These are phyloP conservation scores for Crypturellus tataupa DNA, from an alignment of 2,797 vertebrate species.

Conservation along the genomic window DNA sequence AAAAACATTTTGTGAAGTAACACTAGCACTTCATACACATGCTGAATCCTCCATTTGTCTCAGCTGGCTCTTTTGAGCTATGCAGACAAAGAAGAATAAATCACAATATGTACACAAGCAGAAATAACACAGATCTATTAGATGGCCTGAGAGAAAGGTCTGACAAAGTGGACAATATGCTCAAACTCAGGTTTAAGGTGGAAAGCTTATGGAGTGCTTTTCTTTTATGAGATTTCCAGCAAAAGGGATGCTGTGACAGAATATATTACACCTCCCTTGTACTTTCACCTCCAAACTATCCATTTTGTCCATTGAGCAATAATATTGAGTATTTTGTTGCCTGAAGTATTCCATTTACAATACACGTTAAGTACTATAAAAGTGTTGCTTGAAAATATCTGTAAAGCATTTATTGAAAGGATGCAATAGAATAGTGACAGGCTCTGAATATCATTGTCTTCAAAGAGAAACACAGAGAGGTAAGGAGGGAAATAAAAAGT, in stretches of 20 bases:
- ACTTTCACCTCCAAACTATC: slow-evolving; percentile 52
- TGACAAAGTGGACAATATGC: not conserved
- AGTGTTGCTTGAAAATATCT: slow-evolving; percentile 21
- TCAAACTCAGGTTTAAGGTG: not conserved
- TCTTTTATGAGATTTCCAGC: not conserved
- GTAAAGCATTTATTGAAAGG: not conserved
- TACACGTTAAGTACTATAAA: slow-evolving; percentile 2
- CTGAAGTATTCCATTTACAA: slow-evolving; percentile 33
- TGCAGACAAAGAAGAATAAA: slow-evolving; percentile 12
- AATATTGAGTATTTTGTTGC: slow-evolving; percentile 27
- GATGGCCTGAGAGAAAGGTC: not conserved
- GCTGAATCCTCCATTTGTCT: not conserved
- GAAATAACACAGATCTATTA: not conserved
- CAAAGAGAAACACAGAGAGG: not conserved
- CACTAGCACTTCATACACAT: not conserved
- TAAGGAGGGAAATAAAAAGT: not conserved
- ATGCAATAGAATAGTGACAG: slow-evolving; percentile 7
- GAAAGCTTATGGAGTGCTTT: not conserved
- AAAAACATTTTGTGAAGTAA: not conserved
- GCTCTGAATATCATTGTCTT: slow-evolving; percentile 23
- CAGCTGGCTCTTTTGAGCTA: not conserved
- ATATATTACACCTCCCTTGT: slow-evolving; percentile 62
- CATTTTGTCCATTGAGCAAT: slow-evolving; percentile 43
- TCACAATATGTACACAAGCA: not conserved
- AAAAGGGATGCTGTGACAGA: slow-evolving; percentile 3